Evolutionary conservation across 2,113 vertebrate species (phyloP).

Genomic region (Chrysemys picta): DNA sequence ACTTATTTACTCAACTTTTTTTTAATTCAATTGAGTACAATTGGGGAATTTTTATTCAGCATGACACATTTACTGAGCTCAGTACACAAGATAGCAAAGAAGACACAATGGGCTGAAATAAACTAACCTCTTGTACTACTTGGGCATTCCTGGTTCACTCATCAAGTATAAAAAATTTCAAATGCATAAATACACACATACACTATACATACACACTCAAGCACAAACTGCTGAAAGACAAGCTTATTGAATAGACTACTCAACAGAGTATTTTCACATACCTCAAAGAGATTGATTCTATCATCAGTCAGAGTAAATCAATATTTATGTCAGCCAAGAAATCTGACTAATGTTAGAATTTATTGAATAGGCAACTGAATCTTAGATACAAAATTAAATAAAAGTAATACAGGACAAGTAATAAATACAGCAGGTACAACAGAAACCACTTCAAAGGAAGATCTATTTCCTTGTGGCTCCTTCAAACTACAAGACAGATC

Average conservation of each 20-base stretch:
- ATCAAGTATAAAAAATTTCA: constrained; percentile 25
- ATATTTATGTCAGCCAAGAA: constrained; percentile 70
- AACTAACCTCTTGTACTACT: constrained; percentile 35
- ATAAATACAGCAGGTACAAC: constrained; percentile 52
- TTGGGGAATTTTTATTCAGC: constrained; percentile 17
- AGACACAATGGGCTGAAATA: constrained; percentile 25
- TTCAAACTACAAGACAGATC: not conserved
- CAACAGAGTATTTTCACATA: not conserved
- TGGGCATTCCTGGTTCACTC: constrained; percentile 25
- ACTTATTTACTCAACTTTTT: constrained; percentile 22
- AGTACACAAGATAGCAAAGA: not conserved
- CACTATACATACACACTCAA: not conserved
- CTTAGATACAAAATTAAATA: constrained; percentile 70
- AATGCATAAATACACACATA: not conserved
- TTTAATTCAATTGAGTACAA: constrained; percentile 21
- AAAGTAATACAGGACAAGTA: constrained; percentile 53
- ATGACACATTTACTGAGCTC: not conserved
- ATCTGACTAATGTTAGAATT: constrained; percentile 71
- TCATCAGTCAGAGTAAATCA: constrained; percentile 70
- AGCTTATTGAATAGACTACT: constrained; percentile 53
- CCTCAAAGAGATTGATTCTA: not conserved
- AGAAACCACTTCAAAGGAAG: constrained; percentile 57
- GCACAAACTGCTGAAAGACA: constrained; percentile 21
- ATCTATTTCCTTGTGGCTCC: constrained; percentile 33
- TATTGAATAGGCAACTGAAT: constrained; percentile 70